Evolutionary conservation across 1,140 invertebrate species (phyloP).

Genomic region (Epicauta chinensis): DNA sequence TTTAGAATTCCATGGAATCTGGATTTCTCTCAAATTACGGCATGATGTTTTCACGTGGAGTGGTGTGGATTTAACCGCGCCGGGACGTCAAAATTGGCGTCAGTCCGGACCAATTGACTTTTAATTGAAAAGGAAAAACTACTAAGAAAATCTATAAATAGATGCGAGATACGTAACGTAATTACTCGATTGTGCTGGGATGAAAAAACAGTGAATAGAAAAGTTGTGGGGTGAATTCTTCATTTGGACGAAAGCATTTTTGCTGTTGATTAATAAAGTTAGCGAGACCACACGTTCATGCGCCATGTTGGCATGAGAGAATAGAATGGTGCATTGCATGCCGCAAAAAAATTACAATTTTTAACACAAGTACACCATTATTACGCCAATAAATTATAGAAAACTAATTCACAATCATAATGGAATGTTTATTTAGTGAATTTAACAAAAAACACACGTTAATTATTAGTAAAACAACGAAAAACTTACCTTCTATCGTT

Average conservation of each 20-base stretch:
- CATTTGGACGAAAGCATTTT: neutral
- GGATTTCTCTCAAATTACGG: conserved; percentile 7
- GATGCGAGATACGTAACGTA: no score
- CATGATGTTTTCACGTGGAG: conserved; percentile 18
- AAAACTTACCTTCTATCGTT: conserved; percentile 66
- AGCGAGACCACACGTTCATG: conserved; percentile 41
- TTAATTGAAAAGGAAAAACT: no score
- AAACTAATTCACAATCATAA: neutral
- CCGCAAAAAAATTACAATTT: conserved; percentile 27
- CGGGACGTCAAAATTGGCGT: neutral
- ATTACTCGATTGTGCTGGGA: no score
- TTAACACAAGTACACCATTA: conserved; percentile 24
- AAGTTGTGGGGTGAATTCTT: neutral
- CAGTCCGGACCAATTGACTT: no score
- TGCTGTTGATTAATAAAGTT: neutral
- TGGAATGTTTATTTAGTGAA: neutral
- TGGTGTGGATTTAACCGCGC: neutral
- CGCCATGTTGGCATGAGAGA: conserved; percentile 66
- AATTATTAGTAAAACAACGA: conserved; percentile 34
- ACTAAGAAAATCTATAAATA: no score
- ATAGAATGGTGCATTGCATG: conserved; percentile 36
- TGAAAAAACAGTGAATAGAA: no score
- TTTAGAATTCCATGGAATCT: neutral
- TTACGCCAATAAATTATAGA: conserved; percentile 9
- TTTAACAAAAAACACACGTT: conserved; percentile 13